Base-by-base conservation (phyloP, 2,113 vertebrate species). In the Zosterops lateralis region DNA sequence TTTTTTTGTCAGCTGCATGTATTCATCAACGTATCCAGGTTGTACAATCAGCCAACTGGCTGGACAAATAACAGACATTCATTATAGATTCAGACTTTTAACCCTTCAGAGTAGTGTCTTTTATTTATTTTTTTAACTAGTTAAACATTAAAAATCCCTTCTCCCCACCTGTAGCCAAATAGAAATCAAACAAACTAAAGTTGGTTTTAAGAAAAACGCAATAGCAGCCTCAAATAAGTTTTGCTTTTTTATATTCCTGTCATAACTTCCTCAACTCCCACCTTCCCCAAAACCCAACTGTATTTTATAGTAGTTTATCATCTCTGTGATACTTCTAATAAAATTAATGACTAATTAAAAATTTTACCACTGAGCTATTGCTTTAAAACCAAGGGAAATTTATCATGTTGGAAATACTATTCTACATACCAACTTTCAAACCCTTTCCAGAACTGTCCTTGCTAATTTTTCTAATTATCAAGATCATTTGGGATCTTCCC, bases 301-400 rank as follows among this genome's bases (percentile, higher is more conserved):
- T 82, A 80, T 62, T 82, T 82, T 44, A 20, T 6, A 67, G 44
- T 9, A 90, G 90, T 89, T 96, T 94, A 86, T 85, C 50, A 78
- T 86, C 75, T 89, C 77, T 81, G 68, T 74, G 78, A 79, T 91
- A 89, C 75, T 71, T 91, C 78, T 92, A 95, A 95, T 81, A 70
- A 40, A 71, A 89, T 95, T 89, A 95, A 96, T 91, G 84, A 75
- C 95, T 96, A 96, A 97, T 96, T 97, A 95, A 96, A 95, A 91
- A 67, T 32, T 80, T 94, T 87, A 81, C 87, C 84, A 71, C 83
- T 83, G 47, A 96, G 78, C 74, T 91, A 84, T 79, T 84, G 82
- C 73, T 92, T 93, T 94, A 91, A 93, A 96, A 96, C 91, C 94
- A 96, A 88, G 94, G 94, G 95, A 97, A 90, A 96, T 93, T 65